phyloP scores from a whole-genome alignment of 2,797 vertebrate genomes.

The Poeciliopsis presidionis region DNA sequence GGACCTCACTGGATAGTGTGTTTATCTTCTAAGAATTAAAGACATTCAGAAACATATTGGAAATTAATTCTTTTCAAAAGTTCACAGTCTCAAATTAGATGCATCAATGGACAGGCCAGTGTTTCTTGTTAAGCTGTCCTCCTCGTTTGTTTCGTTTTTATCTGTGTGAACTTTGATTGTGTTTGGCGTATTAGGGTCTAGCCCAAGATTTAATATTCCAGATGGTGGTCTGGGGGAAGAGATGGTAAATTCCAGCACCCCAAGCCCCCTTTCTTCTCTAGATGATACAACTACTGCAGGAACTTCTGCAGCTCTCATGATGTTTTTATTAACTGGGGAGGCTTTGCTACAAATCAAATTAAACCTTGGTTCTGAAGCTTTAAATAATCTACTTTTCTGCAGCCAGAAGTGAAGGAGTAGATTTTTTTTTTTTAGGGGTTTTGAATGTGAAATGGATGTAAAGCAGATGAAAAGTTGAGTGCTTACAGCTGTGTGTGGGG shows the following conservation, averaged over 20 bases:
- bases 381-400: slow-evolving; percentile 63
- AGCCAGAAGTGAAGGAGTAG: slow-evolving; percentile 5
- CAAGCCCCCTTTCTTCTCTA: background rate
- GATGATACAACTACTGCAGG: background rate
- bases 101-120: background rate
- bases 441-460: slow-evolving; percentile 67
- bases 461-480: slow-evolving; percentile 68
- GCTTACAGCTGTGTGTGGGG: slow-evolving; percentile 69
- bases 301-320: background rate
- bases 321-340: background rate
- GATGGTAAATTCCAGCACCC: background rate
- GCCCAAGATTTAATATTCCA: background rate
- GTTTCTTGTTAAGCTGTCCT: background rate
- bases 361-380: slow-evolving; percentile 27
- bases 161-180: background rate
- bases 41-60: background rate
- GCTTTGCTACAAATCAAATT: background rate
- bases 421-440: slow-evolving; percentile 5
- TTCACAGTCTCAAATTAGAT: background rate
- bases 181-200: background rate
- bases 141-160: background rate
- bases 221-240: background rate
- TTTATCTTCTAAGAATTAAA: background rate
- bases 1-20: background rate
- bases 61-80: background rate